These are phyloP conservation scores for Sceloporus undulatus DNA, from an alignment of 2,113 vertebrate species.

Conservation along the genomic window DNA sequence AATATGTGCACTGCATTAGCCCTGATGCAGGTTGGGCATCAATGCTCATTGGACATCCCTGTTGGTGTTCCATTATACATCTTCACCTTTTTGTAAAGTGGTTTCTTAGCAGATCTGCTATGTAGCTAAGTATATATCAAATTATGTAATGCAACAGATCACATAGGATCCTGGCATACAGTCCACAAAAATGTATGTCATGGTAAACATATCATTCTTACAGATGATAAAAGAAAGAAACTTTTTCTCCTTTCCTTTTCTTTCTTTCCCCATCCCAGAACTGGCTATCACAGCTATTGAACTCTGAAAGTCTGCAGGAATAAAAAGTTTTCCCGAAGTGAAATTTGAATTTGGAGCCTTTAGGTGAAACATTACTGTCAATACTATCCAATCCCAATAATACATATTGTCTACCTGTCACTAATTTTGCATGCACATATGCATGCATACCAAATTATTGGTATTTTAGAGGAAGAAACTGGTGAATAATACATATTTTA, in stretches of 20 bases:
- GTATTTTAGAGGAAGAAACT: too few species aligned
- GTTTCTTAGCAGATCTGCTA: too few species aligned
- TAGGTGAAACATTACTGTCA: not conserved
- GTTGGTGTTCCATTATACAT: too few species aligned
- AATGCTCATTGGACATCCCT: too few species aligned
- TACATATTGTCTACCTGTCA: not conserved
- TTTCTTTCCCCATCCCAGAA: too few species aligned
- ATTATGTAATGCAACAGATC: not conserved
- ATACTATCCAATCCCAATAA: not conserved
- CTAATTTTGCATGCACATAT: not conserved
- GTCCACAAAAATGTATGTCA: not conserved
- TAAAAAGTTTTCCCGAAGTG: not conserved
- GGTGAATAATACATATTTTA: not conserved
- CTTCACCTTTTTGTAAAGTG: too few species aligned
- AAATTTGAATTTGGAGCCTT: not conserved
- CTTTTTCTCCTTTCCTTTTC: not conserved
- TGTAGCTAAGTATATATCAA: too few species aligned
- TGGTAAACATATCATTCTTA: not conserved
- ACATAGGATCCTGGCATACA: not conserved
- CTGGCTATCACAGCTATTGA: not conserved
- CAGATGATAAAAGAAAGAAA: not conserved
- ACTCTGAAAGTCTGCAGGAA: not conserved
- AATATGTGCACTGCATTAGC: too few species aligned
- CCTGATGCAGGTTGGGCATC: too few species aligned
- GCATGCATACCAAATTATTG: not conserved